phyloP scores from a whole-genome alignment of 1,140 invertebrate genomes.

The Popillia japonica region DNA sequence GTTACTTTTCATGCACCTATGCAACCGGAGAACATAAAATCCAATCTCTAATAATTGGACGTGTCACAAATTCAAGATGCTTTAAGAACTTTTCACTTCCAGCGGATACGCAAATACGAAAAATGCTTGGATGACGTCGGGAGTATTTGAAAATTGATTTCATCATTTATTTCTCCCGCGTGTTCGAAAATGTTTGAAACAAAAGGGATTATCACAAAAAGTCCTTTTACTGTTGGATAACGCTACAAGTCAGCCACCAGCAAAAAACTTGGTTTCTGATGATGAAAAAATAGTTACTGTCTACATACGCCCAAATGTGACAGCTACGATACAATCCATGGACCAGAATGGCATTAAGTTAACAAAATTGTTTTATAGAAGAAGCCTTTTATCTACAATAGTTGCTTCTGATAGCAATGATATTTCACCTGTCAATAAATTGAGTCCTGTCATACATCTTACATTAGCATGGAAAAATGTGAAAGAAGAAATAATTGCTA shows the following conservation, averaged over 20 bases:
- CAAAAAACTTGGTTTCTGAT: neutral
- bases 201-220: neutral
- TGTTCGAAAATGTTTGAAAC: neutral
- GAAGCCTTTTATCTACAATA: neutral
- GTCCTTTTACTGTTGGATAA: too few species aligned
- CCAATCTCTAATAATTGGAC: neutral
- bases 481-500: slow-evolving; percentile 2
- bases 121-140: too few species aligned
- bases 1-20: neutral
- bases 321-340: neutral
- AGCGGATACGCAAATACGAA: too few species aligned
- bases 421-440: neutral
- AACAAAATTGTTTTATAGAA: neutral
- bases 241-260: neutral
- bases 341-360: neutral
- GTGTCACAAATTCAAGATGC: neutral
- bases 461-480: neutral
- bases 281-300: neutral
- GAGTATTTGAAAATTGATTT: too few species aligned
- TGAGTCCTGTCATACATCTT: neutral
- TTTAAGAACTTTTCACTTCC: too few species aligned
- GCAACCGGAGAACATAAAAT: neutral
- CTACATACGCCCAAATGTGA: neutral
- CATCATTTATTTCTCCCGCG: neutral
- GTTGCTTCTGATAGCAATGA: neutral